phyloP scores from a whole-genome alignment of 2,797 vertebrate species.

The Pseudochirops corinnae region DNA sequence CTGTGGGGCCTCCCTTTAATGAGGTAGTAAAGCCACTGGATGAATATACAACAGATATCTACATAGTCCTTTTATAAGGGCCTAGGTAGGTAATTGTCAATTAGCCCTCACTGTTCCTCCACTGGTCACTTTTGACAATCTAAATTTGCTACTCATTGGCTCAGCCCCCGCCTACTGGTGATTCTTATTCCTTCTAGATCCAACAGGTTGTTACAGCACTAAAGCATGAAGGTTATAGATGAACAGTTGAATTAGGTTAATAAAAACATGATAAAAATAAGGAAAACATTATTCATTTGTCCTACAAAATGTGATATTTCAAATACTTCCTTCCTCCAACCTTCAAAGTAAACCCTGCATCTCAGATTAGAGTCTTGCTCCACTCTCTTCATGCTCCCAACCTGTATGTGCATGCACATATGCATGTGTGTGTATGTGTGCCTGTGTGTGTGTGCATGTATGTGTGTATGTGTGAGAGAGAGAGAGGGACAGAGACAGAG shows the following conservation, averaged over 20 bases:
- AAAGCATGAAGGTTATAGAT: too few species aligned
- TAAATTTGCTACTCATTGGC: neutral
- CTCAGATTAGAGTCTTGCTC: neutral
- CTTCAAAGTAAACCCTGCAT: neutral
- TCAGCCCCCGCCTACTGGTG: neutral
- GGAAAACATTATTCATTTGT: neutral
- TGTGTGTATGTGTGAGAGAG: too few species aligned
- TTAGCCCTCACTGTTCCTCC: neutral
- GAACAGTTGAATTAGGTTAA: neutral
- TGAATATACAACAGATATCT: too few species aligned
- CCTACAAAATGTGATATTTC: neutral
- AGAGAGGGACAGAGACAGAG: neutral
- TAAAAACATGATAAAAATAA: neutral
- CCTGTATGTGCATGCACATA: neutral
- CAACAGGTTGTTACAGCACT: neutral
- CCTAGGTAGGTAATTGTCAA: neutral
- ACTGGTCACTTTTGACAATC: neutral
- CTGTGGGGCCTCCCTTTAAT: too few species aligned
- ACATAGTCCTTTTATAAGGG: neutral
- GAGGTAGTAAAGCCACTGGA: too few species aligned
- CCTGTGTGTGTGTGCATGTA: too few species aligned
- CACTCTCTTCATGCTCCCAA: neutral
- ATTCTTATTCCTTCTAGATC: neutral
- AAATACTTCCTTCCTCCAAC: neutral
- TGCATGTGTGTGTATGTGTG: too few species aligned